Conservation (phyloP, 2,888 invertebrate genomes). For the Leptopterna dolabrata region DNA sequence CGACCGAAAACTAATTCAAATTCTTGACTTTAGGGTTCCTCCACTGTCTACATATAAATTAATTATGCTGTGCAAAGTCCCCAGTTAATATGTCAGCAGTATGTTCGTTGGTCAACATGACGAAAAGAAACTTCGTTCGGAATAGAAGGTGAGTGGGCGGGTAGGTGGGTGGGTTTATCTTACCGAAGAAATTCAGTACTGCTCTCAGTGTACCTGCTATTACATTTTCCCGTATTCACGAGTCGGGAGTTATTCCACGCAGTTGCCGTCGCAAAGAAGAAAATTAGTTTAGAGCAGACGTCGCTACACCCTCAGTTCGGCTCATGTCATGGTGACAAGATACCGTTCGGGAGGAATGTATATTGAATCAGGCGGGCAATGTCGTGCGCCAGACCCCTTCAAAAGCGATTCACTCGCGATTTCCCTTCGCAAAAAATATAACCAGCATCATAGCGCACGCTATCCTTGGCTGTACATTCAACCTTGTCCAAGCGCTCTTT, state of each 20-base stretch:
- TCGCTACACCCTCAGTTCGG: background rate
- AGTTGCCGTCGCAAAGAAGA: background rate
- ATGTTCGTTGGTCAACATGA: no score
- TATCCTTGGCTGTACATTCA: constrained; percentile 5
- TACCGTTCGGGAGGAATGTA: background rate
- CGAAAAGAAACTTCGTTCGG: no score
- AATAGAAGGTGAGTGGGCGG: no score
- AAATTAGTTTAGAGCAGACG: background rate
- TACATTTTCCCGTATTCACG: background rate
- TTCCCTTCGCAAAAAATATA: background rate
- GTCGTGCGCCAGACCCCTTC: background rate
- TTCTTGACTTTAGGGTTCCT: no score
- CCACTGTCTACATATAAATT: no score
- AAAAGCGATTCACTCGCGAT: constrained; percentile 14
- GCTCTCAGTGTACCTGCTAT: background rate
- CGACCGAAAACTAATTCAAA: no score
- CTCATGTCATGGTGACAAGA: background rate
- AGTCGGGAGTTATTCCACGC: background rate
- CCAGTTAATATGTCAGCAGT: no score
- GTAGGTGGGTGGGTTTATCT: no score
- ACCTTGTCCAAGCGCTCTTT: background rate
- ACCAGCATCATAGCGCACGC: background rate
- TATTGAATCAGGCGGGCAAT: background rate
- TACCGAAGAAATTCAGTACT: no score
- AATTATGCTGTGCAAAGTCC: no score